phyloP scores from a whole-genome alignment of 2,797 vertebrate species.

The Pogoniulus pusillus region DNA sequence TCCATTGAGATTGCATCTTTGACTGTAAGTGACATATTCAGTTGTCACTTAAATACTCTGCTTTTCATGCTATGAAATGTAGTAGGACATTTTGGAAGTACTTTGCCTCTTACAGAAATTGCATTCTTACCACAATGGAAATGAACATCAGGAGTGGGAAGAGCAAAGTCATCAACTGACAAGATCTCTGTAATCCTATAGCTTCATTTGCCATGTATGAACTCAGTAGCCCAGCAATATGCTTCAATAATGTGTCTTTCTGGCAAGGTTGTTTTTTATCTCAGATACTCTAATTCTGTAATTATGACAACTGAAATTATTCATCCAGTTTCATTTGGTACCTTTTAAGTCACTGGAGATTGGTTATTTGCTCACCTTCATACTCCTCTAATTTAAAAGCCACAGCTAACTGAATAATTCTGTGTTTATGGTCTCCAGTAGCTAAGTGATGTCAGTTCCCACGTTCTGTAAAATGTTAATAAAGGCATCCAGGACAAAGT shows the following conservation, averaged over 20 bases:
- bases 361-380: slow-evolving; percentile 39
- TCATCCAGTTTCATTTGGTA: slow-evolving; percentile 42
- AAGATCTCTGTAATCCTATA: background rate
- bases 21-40: background rate
- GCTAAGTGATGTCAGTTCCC: background rate
- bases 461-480: slow-evolving; percentile 26
- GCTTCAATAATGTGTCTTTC: background rate
- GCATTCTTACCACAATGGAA: background rate
- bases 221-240: background rate
- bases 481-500: background rate
- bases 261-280: background rate
- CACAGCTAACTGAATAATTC: slow-evolving; percentile 54
- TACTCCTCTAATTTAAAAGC: slow-evolving; percentile 61
- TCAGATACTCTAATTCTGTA: slow-evolving; percentile 47
- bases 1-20: background rate
- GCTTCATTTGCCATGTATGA: background rate
- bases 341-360: slow-evolving; percentile 41
- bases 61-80: background rate
- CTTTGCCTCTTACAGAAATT: background rate
- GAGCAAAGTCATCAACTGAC: background rate
- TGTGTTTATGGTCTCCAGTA: slow-evolving; percentile 49
- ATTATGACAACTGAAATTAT: slow-evolving; percentile 55
- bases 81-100: background rate
- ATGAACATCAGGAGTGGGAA: background rate
- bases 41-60: background rate